Base-by-base conservation (phyloP, 2,888 invertebrate genomes). In the Torymus tubicola region DNA sequence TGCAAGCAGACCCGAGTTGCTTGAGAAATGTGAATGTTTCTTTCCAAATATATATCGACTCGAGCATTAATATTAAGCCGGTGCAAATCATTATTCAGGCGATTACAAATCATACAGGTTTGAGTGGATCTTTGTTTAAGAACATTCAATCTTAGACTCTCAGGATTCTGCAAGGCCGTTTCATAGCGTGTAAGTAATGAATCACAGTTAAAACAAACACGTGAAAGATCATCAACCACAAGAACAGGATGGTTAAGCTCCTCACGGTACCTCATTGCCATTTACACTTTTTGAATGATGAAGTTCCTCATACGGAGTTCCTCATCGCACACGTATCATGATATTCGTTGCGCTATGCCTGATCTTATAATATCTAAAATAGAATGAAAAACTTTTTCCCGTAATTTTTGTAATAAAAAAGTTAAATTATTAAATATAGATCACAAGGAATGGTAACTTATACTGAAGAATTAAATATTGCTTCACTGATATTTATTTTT, bases 11-110 rank as follows among this genome's bases (percentile, higher is more conserved):
- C 13, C 61, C 24, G 60, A 18, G 69, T 24, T 11, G 60, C 61
- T 58, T 16, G 69, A 69, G 77, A 60, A 77, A 69, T 53, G 60
- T 58, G 68, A 57, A 68, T 76, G 52, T 76, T 76, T 76, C 16
- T 67, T 24, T 68, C 57, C 21, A 70, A 61, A 69, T 61, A 77
- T 69, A 77, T n/a, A 21, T 60, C 21, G 18, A 61, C 69, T 10
- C 61, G 50, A 24, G 24, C 61, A 52, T 76, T 1, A 31, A 76
- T 31, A 68, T 60, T 68, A 77, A 69, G 52, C 13, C 70, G 14
- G 21, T 60, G 70, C 63, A 77, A 42, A 63, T 70, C 16, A 61
- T 63, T 61, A 21, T 76, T 68, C 31, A 74, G 65, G 21, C n/a
- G 74, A 64, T 74, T 64, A 64, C 65, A 74, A 64, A 65, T 50